Evolutionary conservation across 2,113 vertebrate species (phyloP), one percentile per base, ranked within the genome.

Genomic region (Burhinus bistriatus): DNA sequence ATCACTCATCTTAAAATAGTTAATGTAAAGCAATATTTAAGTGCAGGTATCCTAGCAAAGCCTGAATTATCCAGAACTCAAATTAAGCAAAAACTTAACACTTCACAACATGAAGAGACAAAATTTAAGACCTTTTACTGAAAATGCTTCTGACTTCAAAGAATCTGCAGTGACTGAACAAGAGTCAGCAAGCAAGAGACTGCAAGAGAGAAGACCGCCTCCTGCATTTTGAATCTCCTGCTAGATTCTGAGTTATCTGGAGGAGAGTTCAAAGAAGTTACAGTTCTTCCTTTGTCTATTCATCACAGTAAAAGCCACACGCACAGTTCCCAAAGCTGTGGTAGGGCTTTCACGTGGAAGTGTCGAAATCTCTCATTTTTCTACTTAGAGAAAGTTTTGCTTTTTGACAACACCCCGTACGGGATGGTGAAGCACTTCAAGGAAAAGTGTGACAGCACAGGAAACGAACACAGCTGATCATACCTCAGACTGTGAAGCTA

Each of bases 231-330:
- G 32, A 86, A 83, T 88, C 62, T 92, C 82, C 59, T 88, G 75
- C 42, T 54, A 92, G 72, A 95, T 92, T 93, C 83, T 71, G 55
- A 89, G 61, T 75, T 62, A 92, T 84, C 23, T 83, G 71, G 82
- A 91, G 88, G 94, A 70, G 0, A 92, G 55, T 95, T 95, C 83
- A 97, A 97, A 95, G 92, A 26, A 70, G 38, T 47, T 89, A 83
- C 85, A 95, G 69, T 44, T 96, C 83, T 73, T 86, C 75, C 85
- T 80, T 81, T 89, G 79, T 78, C 83, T 88, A 1, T 10, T 86
- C 83, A 94, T 77, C 90, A 85, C n/a, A 86, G 80, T 13, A 82
- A 77, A 91, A 84, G 73, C 55, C 55, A 91, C 59, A 68, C 0
- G 4, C 81, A 66, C 42, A 27, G 87, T 18, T 96, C 95, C 95